Base-by-base conservation (phyloP, 2,797 vertebrate species). In the Sitta carolinensis region DNA sequence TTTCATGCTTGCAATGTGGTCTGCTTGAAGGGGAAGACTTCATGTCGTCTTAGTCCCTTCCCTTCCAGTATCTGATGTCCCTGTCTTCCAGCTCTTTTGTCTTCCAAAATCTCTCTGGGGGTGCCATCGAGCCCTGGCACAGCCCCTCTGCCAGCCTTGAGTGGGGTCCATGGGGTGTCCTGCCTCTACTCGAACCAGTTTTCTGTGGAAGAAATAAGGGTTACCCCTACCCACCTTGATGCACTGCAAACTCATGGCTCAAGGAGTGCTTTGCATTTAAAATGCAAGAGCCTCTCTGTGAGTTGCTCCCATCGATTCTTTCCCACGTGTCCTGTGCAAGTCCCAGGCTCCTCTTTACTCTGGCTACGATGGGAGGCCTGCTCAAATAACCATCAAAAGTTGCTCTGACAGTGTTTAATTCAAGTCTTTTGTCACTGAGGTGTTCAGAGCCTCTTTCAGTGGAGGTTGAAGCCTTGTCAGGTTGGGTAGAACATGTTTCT, bases 1-100 rank as follows among this genome's bases (percentile, higher is more conserved):
- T 84, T 95, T 92, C 67, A 69, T 92, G 72, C 34, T 94, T 93
- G 79, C 42, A 73, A 1, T 66, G 77, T 90, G 83, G 79, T 86
- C 87, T 79, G 85, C 77, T 82, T 3, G 5, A 87, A 70, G 74
- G 59, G 32, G 77, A 84, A 84, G 50, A 67, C 59, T 76, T 94
- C 25, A 14, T 72, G 63, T 81, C 70, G 57, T 79, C 63, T 77
- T 74, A 79, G 80, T 16, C 50, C 63, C 34, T 91, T 94, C 79
- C 36, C 42, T 82, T 75, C 45, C 50, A 74, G 18, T 64, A 87
- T 87, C 59, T 94, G 74, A 74, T 77, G 57, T 55, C 36, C 61
- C 82, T 10, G 27, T 68, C 74, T 82, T 50, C 25, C 34, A 70
- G 52, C 48, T 84, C 3, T 5, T 4, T 4, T 0, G 2, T 61